Base-by-base conservation (phyloP, 2,113 vertebrate species). In the Isurus oxyrinchus region DNA sequence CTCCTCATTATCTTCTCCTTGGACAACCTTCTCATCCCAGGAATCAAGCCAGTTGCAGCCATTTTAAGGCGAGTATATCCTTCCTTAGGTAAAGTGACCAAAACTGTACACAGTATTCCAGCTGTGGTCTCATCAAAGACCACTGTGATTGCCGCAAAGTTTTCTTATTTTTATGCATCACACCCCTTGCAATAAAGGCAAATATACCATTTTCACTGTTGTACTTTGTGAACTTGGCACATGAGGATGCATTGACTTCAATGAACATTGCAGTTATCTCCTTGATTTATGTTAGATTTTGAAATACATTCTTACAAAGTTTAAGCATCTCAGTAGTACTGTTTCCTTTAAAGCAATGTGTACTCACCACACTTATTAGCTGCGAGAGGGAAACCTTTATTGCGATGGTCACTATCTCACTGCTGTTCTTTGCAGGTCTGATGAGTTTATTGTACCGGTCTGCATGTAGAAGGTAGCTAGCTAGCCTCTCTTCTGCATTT, bases 391-490 rank as follows among this genome's bases (percentile, higher is more conserved):
- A 98, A 95, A 98, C 98, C 97, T 98, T 98, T 88, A 98, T 98
- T 96, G 98, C 98, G 96, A 98, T 98, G 96, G 98, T 98, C 97
- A 98, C 98, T 97, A 98, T 98, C 96, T 98, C 98, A 96, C 97
- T 98, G 96, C 97, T 98, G 95, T 98, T 98, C 96, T 98, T 97
- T 3, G 98, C 98, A 0, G 98, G 98, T 96, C 98, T 97, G 97
- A 98, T 98, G 96, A 98, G 97, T 96, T 98, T 98, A 96, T 98
- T 98, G 97, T 98, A 98, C 84, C 97, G 98, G 96, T 98, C 98
- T 0, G 98, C 97, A 96, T 98, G 96, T 97, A 98, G 95, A 87
- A 98, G 97, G 96, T 98, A 97, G 96, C 98, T 98, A 72, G 98
- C 97, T 96, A 98, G 97, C 66, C 97, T 97, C 97, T 98, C 98